Evolutionary conservation across 2,797 vertebrate genomes (phyloP).

Genomic region (Myiotriccus ornatus): DNA sequence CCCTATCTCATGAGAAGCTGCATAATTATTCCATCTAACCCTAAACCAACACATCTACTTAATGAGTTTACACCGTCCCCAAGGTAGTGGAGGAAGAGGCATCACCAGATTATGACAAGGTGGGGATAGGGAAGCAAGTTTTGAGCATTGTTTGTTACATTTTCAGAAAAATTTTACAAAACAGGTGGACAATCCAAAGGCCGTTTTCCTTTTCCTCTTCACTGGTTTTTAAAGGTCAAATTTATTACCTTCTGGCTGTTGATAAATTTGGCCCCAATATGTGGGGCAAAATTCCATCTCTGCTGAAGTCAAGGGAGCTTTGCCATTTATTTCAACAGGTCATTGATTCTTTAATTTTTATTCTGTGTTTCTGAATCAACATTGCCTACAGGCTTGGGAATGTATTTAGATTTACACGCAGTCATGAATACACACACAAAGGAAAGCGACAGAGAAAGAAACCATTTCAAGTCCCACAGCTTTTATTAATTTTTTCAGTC

Average conservation of each 20-base stretch:
- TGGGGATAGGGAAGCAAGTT: not conserved
- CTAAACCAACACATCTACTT: not conserved
- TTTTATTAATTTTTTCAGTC: slow-evolving; percentile 56
- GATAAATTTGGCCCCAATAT: not conserved
- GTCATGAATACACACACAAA: not conserved
- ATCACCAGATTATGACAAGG: not conserved
- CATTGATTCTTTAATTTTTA: slow-evolving; percentile 7
- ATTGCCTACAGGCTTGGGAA: slow-evolving; percentile 12
- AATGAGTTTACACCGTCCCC: not conserved
- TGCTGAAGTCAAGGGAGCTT: not conserved
- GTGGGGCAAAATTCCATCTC: not conserved
- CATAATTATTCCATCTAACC: not conserved
- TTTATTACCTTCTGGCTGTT: not conserved
- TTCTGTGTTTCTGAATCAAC: slow-evolving; percentile 18
- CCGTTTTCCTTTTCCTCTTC: not conserved
- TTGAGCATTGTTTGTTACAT: not conserved
- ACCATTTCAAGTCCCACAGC: not conserved
- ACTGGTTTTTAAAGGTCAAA: not conserved
- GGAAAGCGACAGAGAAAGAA: not conserved
- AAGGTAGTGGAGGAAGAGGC: not conserved
- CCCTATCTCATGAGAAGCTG: rapidly evolving
- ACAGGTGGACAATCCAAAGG: not conserved
- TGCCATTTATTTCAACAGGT: slow-evolving; percentile 1
- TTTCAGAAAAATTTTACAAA: not conserved
- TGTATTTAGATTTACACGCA: slow-evolving; percentile 5